These are phyloP conservation scores for Alentia gelatinosa DNA, from an alignment of 2,888 invertebrate genomes.

Conservation along the genomic window DNA sequence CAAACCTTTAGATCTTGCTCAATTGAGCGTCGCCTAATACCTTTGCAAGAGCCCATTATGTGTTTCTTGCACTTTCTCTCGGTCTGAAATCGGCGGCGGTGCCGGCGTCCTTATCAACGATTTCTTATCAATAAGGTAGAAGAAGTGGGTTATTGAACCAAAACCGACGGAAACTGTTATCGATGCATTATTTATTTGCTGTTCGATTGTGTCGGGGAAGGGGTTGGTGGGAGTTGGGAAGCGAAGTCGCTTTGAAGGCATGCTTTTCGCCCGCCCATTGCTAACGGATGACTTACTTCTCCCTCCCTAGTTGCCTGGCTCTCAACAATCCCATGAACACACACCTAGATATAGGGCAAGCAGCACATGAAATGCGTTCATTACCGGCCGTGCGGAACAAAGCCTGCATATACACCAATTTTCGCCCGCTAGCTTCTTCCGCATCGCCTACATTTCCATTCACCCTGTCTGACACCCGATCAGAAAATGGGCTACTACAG, in stretches of 20 bases:
- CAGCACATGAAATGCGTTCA: too few relatives aligned
- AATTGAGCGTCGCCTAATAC: constrained; percentile 29
- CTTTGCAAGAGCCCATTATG: constrained; percentile 3
- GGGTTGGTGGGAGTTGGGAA: neutral
- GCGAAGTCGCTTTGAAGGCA: neutral
- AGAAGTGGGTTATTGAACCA: constrained; percentile 16
- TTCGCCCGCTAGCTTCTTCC: too few relatives aligned
- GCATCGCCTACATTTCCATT: too few relatives aligned
- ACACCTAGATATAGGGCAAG: too few relatives aligned
- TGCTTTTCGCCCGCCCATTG: neutral
- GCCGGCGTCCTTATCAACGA: neutral
- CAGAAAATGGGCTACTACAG: too few relatives aligned
- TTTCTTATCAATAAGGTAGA: constrained; percentile 11
- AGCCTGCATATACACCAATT: too few relatives aligned
- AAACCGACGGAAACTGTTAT: neutral
- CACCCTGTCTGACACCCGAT: too few relatives aligned
- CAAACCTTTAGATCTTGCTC: constrained; percentile 28
- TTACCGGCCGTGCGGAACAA: too few relatives aligned
- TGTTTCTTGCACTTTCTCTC: neutral
- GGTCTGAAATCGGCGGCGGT: neutral
- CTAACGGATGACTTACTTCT: neutral
- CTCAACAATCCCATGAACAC: too few relatives aligned
- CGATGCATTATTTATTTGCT: neutral
- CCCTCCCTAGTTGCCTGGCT: too few relatives aligned
- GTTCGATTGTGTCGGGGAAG: neutral